Evolutionary conservation across 2,113 vertebrate genomes (phyloP).

Genomic region (Collichthys lucidus): DNA sequence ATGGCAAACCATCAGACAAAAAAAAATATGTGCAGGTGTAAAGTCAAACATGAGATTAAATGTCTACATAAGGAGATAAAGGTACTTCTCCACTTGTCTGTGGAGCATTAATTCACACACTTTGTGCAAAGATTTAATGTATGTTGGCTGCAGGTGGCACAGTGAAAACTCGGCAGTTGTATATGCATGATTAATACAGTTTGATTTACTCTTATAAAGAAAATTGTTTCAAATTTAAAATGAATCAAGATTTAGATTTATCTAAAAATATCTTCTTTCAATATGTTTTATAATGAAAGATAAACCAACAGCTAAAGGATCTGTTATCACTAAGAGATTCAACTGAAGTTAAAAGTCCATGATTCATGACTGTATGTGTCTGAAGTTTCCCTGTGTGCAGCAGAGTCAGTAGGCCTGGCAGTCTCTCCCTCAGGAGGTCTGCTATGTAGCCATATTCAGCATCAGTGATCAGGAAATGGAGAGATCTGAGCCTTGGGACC

Average conservation of each 20-base stretch:
- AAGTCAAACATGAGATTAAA: slow-evolving; percentile 33
- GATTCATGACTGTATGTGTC: slow-evolving; percentile 20
- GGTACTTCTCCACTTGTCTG: neutral
- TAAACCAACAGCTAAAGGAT: neutral
- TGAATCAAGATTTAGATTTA: neutral
- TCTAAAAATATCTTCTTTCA: neutral
- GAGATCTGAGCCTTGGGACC: slow-evolving; percentile 61
- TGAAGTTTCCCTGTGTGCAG: slow-evolving; percentile 45
- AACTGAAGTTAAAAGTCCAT: slow-evolving; percentile 47
- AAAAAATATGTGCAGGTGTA: neutral
- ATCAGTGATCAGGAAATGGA: slow-evolving; percentile 69
- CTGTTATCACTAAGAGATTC: slow-evolving; percentile 9
- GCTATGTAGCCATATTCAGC: slow-evolving; percentile 69
- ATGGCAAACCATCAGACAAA: slow-evolving; percentile 5
- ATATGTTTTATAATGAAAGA: neutral
- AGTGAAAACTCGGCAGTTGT: slow-evolving; percentile 28
- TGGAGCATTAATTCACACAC: neutral
- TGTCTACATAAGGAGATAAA: slow-evolving; percentile 12
- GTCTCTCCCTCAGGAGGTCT: slow-evolving; percentile 63
- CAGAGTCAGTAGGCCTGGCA: slow-evolving; percentile 57
- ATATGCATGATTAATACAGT: slow-evolving; percentile 55
- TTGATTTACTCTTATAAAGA: slow-evolving; percentile 60
- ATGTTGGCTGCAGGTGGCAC: slow-evolving; percentile 62
- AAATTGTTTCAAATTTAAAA: neutral
- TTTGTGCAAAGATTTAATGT: slow-evolving; percentile 19